Evolutionary conservation across 2,888 invertebrate species (phyloP).

Genomic region (Phyllotreta cruciferae): DNA sequence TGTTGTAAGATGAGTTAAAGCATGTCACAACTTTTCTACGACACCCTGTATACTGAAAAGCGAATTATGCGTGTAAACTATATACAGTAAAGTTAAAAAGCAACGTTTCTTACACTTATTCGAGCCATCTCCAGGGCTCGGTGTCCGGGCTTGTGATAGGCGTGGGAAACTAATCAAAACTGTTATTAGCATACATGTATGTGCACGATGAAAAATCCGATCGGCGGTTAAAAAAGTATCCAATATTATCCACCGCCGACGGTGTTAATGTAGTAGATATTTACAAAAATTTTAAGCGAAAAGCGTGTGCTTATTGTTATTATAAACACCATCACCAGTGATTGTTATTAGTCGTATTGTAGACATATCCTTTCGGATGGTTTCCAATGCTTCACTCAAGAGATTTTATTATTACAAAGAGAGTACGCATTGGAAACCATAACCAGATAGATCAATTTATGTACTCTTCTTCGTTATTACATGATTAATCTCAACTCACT

Average conservation of each 20-base stretch:
- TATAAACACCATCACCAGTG: no score
- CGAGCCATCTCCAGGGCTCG: slow-evolving; percentile 91
- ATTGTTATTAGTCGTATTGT: not conserved
- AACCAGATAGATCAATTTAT: no score
- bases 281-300: slow-evolving; percentile 32
- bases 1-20: no score
- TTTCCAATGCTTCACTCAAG: no score
- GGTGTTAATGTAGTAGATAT: slow-evolving; percentile 13
- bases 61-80: not conserved
- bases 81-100: slow-evolving; percentile 8
- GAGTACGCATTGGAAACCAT: no score
- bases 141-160: slow-evolving; percentile 87
- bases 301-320: slow-evolving; percentile 37
- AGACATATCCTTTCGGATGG: no score
- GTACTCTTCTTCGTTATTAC: no score
- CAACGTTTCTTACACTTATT: slow-evolving; percentile 67
- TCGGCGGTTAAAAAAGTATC: not conserved
- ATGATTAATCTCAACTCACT: slow-evolving; percentile 65
- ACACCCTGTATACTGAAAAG: no score
- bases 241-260: slow-evolving; percentile 9
- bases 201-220: slow-evolving; percentile 7
- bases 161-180: slow-evolving; percentile 79
- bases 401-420: no score
- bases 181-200: slow-evolving; percentile 39
- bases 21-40: no score